phyloP scores from a whole-genome alignment of 2,888 invertebrate species.

The Coremacera marginata region DNA sequence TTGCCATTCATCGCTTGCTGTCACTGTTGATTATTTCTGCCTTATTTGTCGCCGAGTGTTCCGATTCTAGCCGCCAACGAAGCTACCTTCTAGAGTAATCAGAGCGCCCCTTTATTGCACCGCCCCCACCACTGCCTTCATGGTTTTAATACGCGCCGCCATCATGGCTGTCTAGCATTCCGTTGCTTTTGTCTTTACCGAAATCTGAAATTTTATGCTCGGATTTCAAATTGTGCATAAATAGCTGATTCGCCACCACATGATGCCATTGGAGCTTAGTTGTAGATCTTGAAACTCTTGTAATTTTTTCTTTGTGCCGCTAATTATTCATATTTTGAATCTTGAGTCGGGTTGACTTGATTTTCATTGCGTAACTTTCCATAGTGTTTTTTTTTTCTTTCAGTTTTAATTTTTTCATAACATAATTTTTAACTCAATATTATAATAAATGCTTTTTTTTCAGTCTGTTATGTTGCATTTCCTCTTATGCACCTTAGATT shows the following conservation, averaged over 20 bases:
- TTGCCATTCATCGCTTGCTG: not conserved
- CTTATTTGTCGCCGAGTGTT: not conserved
- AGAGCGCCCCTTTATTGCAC: not conserved
- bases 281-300: not conserved
- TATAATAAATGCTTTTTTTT: not conserved
- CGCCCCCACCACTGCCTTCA: not conserved
- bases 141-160: not conserved
- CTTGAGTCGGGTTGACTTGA: not conserved
- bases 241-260: not conserved
- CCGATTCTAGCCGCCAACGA: not conserved
- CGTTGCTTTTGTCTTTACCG: not conserved
- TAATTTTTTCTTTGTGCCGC: not conserved
- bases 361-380: constrained; percentile 16
- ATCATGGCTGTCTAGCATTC: constrained; percentile 4
- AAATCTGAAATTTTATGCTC: constrained; percentile 23
- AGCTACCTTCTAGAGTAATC: not conserved
- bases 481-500: too few species aligned
- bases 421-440: too few species aligned
- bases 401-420: not conserved
- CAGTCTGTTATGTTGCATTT: too few species aligned
- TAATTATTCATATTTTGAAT: constrained; percentile 22
- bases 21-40: constrained; percentile 19
- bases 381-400: not conserved
- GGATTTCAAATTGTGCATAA: constrained; percentile 21
- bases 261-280: not conserved